phyloP scores from a whole-genome alignment of 2,797 vertebrate genomes.

The Pogonophryne albipinna region DNA sequence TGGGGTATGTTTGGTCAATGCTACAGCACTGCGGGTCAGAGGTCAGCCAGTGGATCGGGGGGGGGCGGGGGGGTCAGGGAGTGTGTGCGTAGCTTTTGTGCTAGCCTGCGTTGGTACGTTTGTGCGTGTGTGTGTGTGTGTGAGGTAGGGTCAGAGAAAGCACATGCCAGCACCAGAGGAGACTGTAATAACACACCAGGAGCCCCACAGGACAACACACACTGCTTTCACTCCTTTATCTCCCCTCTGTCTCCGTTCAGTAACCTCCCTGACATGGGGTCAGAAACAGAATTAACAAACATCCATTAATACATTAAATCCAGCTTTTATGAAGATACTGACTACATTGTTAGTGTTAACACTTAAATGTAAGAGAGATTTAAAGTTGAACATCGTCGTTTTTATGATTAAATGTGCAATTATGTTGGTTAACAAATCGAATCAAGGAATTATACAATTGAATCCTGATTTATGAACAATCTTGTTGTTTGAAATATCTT shows the following conservation, averaged over 20 bases:
- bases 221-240: conserved; percentile 57
- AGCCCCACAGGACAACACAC: conserved; percentile 71
- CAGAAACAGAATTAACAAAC: background rate
- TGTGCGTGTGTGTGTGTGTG: conserved; percentile 16
- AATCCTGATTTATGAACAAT: too few relatives aligned
- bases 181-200: conserved; percentile 85
- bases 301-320: background rate
- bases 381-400: background rate
- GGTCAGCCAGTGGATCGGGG: conserved; percentile 76
- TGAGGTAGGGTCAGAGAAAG: conserved; percentile 69
- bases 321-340: background rate
- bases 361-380: background rate
- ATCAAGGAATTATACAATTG: too few relatives aligned
- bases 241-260: background rate
- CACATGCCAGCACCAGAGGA: conserved; percentile 74
- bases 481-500: too few relatives aligned
- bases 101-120: conserved; percentile 3
- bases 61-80: conserved; percentile 69
- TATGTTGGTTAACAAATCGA: background rate
- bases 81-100: conserved; percentile 21
- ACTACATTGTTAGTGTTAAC: background rate
- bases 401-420: background rate
- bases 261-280: background rate
- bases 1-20: conserved; percentile 80
- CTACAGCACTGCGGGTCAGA: conserved; percentile 72